Base-by-base conservation (phyloP, 2,888 invertebrate species). In the Psococerastis gibbosa region DNA sequence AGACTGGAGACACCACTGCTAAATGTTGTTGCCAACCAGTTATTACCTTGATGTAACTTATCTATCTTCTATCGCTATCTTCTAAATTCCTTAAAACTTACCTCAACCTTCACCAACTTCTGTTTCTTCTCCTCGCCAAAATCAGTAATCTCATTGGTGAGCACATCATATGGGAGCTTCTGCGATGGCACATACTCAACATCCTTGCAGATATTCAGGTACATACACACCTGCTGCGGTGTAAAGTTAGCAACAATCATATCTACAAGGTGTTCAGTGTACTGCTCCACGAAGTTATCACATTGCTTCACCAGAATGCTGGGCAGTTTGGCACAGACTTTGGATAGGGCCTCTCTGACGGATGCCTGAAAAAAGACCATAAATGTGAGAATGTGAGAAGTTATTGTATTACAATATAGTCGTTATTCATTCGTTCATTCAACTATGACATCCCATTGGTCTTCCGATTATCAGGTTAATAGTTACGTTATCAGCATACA, bases 211-310 rank as follows among this genome's bases (percentile, higher is more conserved):
- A 85, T 62, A 54, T 80, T 76, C 45, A 88, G 60, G 52, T 73
- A 78, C 1, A 73, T 73, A 56, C 89, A 89, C 32, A 87, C 73
- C 63, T 87, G 78, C 52, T 75, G 68, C 1, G 80, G 72, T 42
- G 70, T 69, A 52, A 87, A 70, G 55, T 87, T 77, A 13, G 78
- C 76, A 2, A 81, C 60, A 11, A 89, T 57, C 75, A 81, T 75
- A 51, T 87, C 80, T 6, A 87, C 64, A 20, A 89, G 63, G 55
- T 81, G 76, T 41, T 75, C 69, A 6, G 78, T 73, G 61, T 88
- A 87, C 0, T 71, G 68, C 50, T 78, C 67, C 1, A 89, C 78
- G 52, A 89, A 82, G 53, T 75, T 73, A 0, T 69, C 61, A 57
- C 89, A 89, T 59, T 84, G 73, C 0, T 61, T 57, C 17, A 63